phyloP scores from a whole-genome alignment of 2,113 vertebrate genomes.

The Megaceryle maxima region DNA sequence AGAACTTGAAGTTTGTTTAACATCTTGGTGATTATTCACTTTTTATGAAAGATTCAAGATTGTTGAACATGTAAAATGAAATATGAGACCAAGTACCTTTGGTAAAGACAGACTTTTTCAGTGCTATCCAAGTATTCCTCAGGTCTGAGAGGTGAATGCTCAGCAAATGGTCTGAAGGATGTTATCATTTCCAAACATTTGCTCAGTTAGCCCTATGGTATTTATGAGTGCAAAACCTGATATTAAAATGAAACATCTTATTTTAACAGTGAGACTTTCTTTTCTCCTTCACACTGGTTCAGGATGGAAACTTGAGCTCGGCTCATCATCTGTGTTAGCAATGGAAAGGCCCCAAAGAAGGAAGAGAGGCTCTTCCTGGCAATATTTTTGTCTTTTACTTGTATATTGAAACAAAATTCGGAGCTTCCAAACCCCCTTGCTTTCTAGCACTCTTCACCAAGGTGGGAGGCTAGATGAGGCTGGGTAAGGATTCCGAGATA shows the following conservation, averaged over 20 bases:
- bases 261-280: background rate
- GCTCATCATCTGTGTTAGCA: background rate
- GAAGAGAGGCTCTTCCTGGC: background rate
- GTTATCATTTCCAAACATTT: background rate
- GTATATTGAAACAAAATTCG: background rate
- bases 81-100: background rate
- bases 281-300: background rate
- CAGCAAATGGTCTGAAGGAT: background rate
- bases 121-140: background rate
- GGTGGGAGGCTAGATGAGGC: too few species aligned
- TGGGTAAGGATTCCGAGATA: too few species aligned
- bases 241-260: background rate
- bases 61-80: background rate
- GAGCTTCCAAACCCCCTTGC: too few species aligned
- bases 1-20: fast-evolving
- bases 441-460: too few species aligned
- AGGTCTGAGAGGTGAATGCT: background rate
- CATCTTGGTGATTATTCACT: background rate
- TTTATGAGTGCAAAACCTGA: background rate
- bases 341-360: background rate
- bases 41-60: background rate
- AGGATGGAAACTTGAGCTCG: background rate
- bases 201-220: background rate
- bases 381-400: background rate
- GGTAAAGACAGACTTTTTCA: background rate